Conservation (phyloP, 2,797 vertebrate species). For the Coregonus ussuriensis region DNA sequence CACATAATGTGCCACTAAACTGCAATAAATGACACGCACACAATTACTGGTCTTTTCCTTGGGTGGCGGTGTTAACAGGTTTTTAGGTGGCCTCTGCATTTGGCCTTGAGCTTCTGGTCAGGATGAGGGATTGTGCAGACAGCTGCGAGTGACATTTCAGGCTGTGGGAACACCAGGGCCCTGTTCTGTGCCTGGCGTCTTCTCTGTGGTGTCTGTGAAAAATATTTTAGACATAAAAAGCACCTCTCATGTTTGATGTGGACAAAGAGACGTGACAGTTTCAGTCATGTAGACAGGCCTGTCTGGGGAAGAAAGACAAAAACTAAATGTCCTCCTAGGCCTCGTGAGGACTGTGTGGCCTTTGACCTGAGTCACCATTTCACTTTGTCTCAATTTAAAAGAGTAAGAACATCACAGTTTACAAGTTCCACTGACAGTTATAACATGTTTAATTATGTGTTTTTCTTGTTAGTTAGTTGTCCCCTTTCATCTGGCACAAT, state of each 20-base stretch:
- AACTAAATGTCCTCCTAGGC: background rate
- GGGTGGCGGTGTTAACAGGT: constrained; percentile 19
- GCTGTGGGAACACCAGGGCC: too few relatives aligned
- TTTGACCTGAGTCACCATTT: background rate
- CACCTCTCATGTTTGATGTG: background rate
- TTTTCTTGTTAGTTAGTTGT: too few relatives aligned
- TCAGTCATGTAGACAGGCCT: too few relatives aligned
- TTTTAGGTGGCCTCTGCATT: background rate
- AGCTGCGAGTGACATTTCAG: constrained; percentile 7
- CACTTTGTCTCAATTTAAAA: too few relatives aligned
- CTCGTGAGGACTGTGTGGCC: background rate
- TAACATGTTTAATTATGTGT: too few relatives aligned
- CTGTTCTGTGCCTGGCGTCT: constrained; percentile 13
- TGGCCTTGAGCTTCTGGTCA: constrained; percentile 43
- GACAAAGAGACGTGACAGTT: background rate
- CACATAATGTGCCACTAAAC: constrained; percentile 4
- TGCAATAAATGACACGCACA: constrained; percentile 14
- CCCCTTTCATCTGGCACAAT: background rate
- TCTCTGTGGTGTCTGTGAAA: background rate
- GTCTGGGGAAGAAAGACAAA: background rate
- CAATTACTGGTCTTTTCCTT: background rate
- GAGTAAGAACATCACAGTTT: too few relatives aligned
- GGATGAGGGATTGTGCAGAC: background rate
- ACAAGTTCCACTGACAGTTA: too few relatives aligned
- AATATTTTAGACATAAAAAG: background rate